Conservation (phyloP, 2,888 invertebrate species). For the Andrena minutula region DNA sequence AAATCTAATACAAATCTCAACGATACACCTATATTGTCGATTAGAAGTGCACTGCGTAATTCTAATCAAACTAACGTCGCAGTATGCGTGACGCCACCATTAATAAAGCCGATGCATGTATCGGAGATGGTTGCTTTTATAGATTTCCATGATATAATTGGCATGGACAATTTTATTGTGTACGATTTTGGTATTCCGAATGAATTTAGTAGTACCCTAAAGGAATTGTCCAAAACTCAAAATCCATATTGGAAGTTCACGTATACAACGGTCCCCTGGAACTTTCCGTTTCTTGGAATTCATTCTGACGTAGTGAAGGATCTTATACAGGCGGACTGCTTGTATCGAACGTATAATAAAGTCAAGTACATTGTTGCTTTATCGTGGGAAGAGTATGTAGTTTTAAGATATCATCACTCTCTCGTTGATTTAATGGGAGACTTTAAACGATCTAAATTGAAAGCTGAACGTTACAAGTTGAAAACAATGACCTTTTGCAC, state of each 20-base stretch:
- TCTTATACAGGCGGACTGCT: constrained; percentile 89
- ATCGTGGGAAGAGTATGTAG: constrained; percentile 89
- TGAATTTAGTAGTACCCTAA: constrained; percentile 83
- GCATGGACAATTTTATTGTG: constrained; percentile 88
- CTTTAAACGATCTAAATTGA: constrained; percentile 85
- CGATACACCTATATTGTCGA: constrained; percentile 72
- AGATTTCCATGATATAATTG: constrained; percentile 89
- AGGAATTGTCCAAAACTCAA: constrained; percentile 82
- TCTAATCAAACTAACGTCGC: constrained; percentile 86
- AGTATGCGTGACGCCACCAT: constrained; percentile 88
- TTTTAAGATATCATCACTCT: constrained; percentile 87
- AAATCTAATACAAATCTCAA: constrained; percentile 63
- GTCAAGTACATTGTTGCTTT: constrained; percentile 85
- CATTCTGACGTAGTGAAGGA: constrained; percentile 79
- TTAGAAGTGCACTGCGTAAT: constrained; percentile 67
- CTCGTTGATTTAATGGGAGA: constrained; percentile 86
- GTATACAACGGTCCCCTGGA: constrained; percentile 88
- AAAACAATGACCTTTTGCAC: constrained; percentile 82
- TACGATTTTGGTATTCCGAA: constrained; percentile 87
- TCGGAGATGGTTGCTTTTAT: constrained; percentile 89
- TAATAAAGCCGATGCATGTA: constrained; percentile 86
- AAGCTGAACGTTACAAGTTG: constrained; percentile 86
- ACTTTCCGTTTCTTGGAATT: constrained; percentile 88
- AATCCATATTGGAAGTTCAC: constrained; percentile 84
- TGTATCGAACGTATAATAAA: constrained; percentile 87